These are phyloP conservation scores for Drosophila sp. DNA, from an alignment of 1,140 invertebrate genomes.

Conservation along the genomic window DNA sequence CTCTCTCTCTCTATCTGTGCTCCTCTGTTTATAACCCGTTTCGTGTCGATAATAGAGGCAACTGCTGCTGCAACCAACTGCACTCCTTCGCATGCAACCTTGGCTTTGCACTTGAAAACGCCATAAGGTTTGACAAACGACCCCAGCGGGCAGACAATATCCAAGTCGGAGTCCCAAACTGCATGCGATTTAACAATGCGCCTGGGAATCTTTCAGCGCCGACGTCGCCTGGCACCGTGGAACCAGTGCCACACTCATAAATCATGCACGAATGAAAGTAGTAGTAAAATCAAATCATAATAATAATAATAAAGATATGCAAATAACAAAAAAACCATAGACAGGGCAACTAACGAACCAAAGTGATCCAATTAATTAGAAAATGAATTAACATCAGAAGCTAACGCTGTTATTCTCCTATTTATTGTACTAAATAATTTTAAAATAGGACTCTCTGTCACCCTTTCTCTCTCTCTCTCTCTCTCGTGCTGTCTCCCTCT, in stretches of 20 bases:
- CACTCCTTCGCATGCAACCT: constrained; percentile 59
- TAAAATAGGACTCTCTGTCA: too few species aligned
- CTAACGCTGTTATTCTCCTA: too few species aligned
- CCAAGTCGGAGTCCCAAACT: constrained; percentile 18
- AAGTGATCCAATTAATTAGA: too few species aligned
- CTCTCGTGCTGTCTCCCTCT: too few species aligned
- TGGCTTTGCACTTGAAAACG: constrained; percentile 78
- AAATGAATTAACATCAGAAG: too few species aligned
- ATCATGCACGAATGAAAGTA: constrained; percentile 1
- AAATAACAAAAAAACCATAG: too few species aligned
- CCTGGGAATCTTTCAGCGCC: constrained; percentile 63
- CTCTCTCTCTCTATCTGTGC: not conserved
- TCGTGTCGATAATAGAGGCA: constrained; percentile 77
- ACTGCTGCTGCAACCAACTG: constrained; percentile 22
- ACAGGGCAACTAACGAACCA: too few species aligned
- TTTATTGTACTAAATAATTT: too few species aligned
- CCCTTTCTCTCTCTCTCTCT: too few species aligned
- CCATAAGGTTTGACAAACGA: constrained; percentile 71
- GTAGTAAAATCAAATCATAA: constrained; percentile 3
- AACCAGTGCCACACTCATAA: not conserved
- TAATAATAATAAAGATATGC: too few species aligned
- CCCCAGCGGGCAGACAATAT: constrained; percentile 26
- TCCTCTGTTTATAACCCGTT: constrained; percentile 34
- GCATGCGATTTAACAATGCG: constrained; percentile 76
- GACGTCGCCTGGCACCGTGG: constrained; percentile 17